Base-by-base conservation (phyloP, 2,888 invertebrate species). In the Limnephilus marmoratus region DNA sequence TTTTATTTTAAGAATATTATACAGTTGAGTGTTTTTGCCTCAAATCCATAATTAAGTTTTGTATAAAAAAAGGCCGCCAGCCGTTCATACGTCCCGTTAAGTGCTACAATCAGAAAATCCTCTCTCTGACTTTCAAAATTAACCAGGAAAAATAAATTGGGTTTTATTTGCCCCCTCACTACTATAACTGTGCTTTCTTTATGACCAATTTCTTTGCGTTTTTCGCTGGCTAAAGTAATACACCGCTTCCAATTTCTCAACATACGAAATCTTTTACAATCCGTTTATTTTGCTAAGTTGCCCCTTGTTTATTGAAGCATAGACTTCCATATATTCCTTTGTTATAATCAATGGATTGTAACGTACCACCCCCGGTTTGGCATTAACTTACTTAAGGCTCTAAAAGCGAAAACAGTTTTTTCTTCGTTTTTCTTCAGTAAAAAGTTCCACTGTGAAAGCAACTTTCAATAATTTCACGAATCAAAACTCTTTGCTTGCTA, bases 321-420 rank as follows among this genome's bases (percentile, higher is more conserved):
- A 68, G 24, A 68, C 68, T n/a, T 68, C 68, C 68, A 68, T n/a
- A 68, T 68, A 68, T 68, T 68, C 68, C 24, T 68, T 68, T 68
- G 68, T 68, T 68, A 68, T 68, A 68, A 68, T 68, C 68, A 68
- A 68, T 68, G 68, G 68, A 68, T 68, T 68, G 68, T 68, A 68
- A n/a, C 24, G 24, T 68, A 68, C 68, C 24, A 68, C 7, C 68
- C 68, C 68, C 24, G 68, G 68, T n/a, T 24, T 68, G 68, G 68
- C n/a, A 68, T 68, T 68, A 68, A 24, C 68, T 68, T 68, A 68
- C 68, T 68, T 68, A 68, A 0, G 24, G 68, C n/a, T 68, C 24
- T n/a, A 24, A 68, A 68, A 68, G 68, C 24, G 68, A 68, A 68
- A 68, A 68, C 68, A 68, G 18, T 68, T 24, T 68, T 68, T 68